Evolutionary conservation across 2,888 invertebrate species (phyloP).

Genomic region (Epinotia nisella): DNA sequence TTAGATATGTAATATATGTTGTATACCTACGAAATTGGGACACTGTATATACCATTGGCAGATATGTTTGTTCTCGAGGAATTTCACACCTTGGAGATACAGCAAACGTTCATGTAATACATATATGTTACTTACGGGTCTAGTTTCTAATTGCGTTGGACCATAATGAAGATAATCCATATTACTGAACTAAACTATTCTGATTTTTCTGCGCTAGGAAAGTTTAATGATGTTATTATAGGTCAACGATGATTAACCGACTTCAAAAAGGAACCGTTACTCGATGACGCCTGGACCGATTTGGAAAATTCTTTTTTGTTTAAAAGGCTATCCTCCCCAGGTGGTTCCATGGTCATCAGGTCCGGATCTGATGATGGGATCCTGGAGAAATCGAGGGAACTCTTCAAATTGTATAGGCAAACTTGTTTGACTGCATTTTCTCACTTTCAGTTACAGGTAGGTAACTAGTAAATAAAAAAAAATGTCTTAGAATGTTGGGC

Average conservation of each 20-base stretch:
- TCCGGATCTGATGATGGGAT: too few species aligned
- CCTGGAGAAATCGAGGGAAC: too few species aligned
- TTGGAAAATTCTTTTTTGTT: too few species aligned
- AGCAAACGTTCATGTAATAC: not conserved
- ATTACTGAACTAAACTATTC: not conserved
- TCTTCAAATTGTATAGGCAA: too few species aligned
- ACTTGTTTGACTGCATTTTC: too few species aligned
- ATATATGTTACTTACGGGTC: not conserved
- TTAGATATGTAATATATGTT: not conserved
- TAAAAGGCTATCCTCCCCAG: too few species aligned
- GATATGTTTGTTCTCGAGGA: slow-evolving; percentile 19
- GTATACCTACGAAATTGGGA: not conserved
- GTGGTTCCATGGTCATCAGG: too few species aligned
- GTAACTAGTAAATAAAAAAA: not conserved
- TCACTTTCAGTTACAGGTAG: not conserved
- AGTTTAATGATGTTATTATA: not conserved
- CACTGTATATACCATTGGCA: slow-evolving; percentile 7
- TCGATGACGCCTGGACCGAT: too few species aligned
- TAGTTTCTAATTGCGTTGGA: not conserved
- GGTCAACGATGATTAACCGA: too few species aligned
- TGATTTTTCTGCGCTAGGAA: not conserved
- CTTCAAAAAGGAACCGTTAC: too few species aligned
- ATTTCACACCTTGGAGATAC: slow-evolving; percentile 29
- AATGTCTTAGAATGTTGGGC: not conserved
- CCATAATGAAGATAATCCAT: not conserved